Conservation (phyloP, 1,140 invertebrate species). For the Drosophila pruinosa region DNA sequence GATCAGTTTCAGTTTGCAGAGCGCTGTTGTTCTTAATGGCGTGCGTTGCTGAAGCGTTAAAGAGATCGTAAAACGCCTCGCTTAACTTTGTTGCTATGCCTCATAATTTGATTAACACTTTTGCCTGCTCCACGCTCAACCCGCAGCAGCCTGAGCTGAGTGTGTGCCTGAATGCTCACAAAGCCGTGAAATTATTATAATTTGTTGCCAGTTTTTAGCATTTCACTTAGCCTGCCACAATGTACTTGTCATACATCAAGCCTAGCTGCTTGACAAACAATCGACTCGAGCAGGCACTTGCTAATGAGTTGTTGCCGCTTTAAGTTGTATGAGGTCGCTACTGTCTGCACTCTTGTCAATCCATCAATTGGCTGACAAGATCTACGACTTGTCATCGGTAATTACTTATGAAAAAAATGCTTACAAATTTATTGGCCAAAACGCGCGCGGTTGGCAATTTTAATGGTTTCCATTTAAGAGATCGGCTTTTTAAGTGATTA, state of each 20-base stretch:
- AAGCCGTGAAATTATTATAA: slow-evolving; percentile 72
- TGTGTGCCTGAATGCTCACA: slow-evolving; percentile 50
- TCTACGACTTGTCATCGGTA: slow-evolving; percentile 2
- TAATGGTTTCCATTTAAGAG: slow-evolving; percentile 2
- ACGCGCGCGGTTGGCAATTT: not conserved
- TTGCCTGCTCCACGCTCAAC: slow-evolving; percentile 14
- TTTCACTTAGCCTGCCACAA: slow-evolving; percentile 43
- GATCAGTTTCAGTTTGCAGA: slow-evolving; percentile 36
- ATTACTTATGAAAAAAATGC: not conserved
- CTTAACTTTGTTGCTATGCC: slow-evolving; percentile 55
- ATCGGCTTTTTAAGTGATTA: not conserved
- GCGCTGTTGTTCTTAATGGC: slow-evolving; percentile 45
- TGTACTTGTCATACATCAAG: slow-evolving; percentile 32
- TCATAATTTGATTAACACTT: slow-evolving; percentile 80
- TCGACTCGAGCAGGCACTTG: not conserved
- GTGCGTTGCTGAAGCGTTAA: slow-evolving; percentile 81
- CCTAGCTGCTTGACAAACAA: slow-evolving; percentile 57
- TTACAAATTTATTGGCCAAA: slow-evolving; percentile 16
- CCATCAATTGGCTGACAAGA: slow-evolving; percentile 25
- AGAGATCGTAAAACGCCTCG: slow-evolving; percentile 74
- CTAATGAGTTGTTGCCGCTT: not conserved
- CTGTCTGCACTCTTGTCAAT: slow-evolving; percentile 25
- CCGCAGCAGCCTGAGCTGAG: not conserved
- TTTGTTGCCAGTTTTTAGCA: slow-evolving; percentile 51
- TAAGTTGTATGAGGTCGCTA: slow-evolving; percentile 4